Percentiles rank a stretch among this genome's conserved stretches.
phyloP scores from a whole-genome alignment of 2,888 invertebrate species.

The Heteropelma amictum region DNA sequence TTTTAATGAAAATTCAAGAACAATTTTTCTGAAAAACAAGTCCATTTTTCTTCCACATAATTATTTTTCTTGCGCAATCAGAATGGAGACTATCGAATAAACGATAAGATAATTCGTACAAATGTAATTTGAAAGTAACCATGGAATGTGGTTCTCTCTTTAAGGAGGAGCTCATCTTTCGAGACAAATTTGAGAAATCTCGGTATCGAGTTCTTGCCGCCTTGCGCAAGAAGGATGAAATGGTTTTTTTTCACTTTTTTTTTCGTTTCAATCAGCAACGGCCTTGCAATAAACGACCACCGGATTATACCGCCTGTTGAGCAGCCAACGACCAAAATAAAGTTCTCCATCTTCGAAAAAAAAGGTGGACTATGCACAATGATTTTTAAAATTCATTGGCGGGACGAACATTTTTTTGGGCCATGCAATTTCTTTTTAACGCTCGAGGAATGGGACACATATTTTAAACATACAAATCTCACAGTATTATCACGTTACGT shows the following conservation, averaged over 20 bases:
- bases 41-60: background rate
- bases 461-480: no score
- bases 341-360: background rate
- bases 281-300: constrained; percentile 64
- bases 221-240: constrained; percentile 29
- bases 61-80: background rate
- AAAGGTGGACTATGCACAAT: background rate
- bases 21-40: background rate
- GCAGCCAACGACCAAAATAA: constrained; percentile 7
- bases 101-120: background rate
- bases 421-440: background rate
- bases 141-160: background rate
- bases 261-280: constrained; percentile 54
- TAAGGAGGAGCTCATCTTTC: background rate
- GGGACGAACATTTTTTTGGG: background rate
- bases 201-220: constrained; percentile 15
- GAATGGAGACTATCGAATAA: background rate
- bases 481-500: no score
- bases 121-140: constrained; percentile 15
- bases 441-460: no score
- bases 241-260: constrained; percentile 13
- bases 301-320: constrained; percentile 60
- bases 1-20: background rate
- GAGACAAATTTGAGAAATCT: constrained; percentile 31
- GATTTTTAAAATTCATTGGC: background rate